Base-by-base conservation (phyloP, 2,888 invertebrate genomes). In the Mongoloraphidia duomilia region DNA sequence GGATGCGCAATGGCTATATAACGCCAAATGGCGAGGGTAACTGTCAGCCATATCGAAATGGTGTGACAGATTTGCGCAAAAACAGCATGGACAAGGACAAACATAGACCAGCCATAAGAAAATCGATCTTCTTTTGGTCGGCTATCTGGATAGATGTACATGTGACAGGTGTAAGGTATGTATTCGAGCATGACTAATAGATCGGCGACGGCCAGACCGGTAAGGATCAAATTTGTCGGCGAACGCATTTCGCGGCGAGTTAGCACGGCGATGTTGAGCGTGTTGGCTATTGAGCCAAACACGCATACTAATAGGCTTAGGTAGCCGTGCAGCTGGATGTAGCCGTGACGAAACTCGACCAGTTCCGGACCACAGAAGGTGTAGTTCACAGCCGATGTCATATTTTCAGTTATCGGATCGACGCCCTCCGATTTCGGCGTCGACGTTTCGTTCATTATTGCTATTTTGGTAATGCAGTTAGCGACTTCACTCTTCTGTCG, bases 181-280 rank as follows among this genome's bases (percentile, higher is more conserved):
- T 94, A 95, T 60, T 91, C 91, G 59, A 94, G 73, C 84, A 95
- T 94, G 12, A 94, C 93, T n/a, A 92, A 75, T 35, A 95, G 76
- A 65, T 95, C 95, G 12, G 94, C 90, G 9, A 93, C 82, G 0
- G 95, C 95, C 34, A 91, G 73, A 6, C 87, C 89, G 0, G 91
- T 91, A 39, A 95, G 77, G 51, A 95, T 91, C 46, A 87, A 81
- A 69, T 95, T 95, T 34, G 92, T 94, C 3, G 94, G 84, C 50
- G 90, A 89, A 53, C 78, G 73, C 92, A 95, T 94, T 66, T 93
- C 90, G 34, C 84, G 81, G 11, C 90, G 79, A 9, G 92, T 86
- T 47, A 95, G 74, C 10, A 95, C 91, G 39, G 87, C 82, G 53
- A 95, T 87, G 68, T 94, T 95, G 59, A 94, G 76, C n/a, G 85